These are phyloP conservation scores for Caenorhabditis sinica DNA, from an alignment of 2,888 invertebrate genomes.

Conservation along the genomic window DNA sequence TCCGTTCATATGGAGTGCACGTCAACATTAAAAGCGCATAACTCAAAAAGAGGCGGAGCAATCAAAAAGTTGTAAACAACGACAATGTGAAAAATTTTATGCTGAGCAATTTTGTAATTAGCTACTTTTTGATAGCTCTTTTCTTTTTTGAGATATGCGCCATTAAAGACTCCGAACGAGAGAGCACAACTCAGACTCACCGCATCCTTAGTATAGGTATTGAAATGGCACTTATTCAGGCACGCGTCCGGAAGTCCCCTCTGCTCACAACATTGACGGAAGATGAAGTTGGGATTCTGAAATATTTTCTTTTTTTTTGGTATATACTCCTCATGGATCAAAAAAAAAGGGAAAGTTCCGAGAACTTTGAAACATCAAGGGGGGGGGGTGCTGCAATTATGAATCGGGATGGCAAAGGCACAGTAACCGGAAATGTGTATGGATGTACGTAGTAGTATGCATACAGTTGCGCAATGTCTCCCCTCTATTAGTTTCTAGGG, in stretches of 20 bases:
- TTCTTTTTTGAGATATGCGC: not conserved
- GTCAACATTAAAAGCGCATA: not conserved
- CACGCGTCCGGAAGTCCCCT: conserved; percentile 81
- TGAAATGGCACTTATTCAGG: conserved; percentile 81
- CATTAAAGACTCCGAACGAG: too few relatives aligned
- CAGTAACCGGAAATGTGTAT: conserved; percentile 25
- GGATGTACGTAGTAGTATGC: too few relatives aligned
- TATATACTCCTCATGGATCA: conserved; percentile 1
- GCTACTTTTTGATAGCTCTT: not conserved
- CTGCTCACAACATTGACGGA: conserved; percentile 83
- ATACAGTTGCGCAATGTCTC: conserved; percentile 40
- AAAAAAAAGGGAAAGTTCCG: conserved; percentile 9
- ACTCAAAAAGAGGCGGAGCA: not conserved
- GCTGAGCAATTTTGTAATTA: not conserved
- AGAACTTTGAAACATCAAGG: conserved; percentile 29
- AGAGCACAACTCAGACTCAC: too few relatives aligned
- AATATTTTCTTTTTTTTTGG: too few relatives aligned
- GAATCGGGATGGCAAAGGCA: too few relatives aligned
- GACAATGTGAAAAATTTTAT: not conserved
- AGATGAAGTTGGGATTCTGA: conserved; percentile 82
- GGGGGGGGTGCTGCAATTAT: conserved; percentile 38
- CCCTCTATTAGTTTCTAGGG: not conserved
- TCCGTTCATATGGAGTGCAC: not conserved
- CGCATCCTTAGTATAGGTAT: conserved; percentile 80
- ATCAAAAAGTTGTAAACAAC: not conserved